A percentile compares a stretch with the other conserved stretches of the same genome.
phyloP scores from a whole-genome alignment of 2,797 vertebrate species.

The Coilia nasus region DNA sequence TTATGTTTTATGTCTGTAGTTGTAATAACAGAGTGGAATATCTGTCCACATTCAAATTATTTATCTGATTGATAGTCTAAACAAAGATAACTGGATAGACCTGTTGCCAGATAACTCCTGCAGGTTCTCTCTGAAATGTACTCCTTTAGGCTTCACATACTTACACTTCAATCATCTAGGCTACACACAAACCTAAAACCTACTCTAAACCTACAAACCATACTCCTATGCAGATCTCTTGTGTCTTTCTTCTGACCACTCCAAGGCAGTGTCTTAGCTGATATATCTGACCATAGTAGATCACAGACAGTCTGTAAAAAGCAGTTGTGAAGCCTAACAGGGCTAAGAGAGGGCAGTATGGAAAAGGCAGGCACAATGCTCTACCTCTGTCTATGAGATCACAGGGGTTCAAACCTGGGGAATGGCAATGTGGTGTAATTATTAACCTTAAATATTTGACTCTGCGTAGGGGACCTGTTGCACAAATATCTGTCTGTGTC shows the following conservation, averaged over 20 bases:
- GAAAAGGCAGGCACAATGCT: neutral
- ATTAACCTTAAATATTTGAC: conserved; percentile 23
- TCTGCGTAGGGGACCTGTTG: conserved; percentile 1
- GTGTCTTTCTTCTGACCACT: no score
- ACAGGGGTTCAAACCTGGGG: neutral
- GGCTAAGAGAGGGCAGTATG: neutral
- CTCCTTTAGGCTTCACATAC: neutral
- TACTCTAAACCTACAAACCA: neutral
- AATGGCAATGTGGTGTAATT: conserved; percentile 5
- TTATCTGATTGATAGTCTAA: neutral
- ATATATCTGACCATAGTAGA: neutral
- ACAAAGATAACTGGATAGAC: neutral
- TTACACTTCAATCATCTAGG: neutral
- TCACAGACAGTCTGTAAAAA: neutral
- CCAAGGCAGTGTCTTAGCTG: neutral
- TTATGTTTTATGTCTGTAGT: neutral
- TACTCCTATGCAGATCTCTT: neutral
- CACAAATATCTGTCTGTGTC: conserved; percentile 31
- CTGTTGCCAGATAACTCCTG: neutral
- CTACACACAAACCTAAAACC: neutral
- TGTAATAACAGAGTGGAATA: neutral
- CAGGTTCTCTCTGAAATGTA: neutral
- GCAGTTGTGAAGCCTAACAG: neutral
- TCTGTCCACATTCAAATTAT: neutral
- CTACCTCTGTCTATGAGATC: neutral